Percentiles rank a stretch among this genome's conserved stretches.
phyloP scores from a whole-genome alignment of 2,113 vertebrate species.

The Hemichromis elongatus region DNA sequence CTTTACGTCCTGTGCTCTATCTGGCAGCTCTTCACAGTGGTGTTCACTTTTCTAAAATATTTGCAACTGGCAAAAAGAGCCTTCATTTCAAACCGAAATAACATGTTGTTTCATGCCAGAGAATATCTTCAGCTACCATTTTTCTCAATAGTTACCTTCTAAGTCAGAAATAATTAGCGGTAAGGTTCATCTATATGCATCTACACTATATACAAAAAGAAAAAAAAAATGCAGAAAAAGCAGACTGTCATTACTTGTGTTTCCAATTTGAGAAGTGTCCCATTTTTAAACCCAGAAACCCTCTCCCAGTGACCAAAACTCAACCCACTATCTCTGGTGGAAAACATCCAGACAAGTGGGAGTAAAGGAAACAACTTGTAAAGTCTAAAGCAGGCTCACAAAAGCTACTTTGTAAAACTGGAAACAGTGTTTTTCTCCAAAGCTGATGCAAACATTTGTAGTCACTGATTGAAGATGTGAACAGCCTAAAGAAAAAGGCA shows the following conservation, averaged over 20 bases:
- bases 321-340: neutral
- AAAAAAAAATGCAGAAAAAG: neutral
- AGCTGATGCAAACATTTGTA: neutral
- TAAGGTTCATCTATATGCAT: neutral
- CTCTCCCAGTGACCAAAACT: neutral
- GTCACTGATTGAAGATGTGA: neutral
- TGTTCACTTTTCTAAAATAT: neutral
- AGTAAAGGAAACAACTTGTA: neutral
- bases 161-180: neutral
- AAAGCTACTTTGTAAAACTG: neutral
- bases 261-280: neutral
- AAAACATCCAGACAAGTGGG: neutral
- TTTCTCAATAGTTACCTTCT: neutral
- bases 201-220: neutral
- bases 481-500: constrained; percentile 4
- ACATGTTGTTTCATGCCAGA: neutral
- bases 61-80: neutral
- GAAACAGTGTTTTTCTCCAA: neutral
- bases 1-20: neutral
- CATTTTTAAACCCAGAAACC: neutral
- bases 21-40: neutral
- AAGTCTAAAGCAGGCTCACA: neutral
- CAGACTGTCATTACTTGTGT: neutral
- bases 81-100: constrained; percentile 12
- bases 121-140: neutral